A percentile compares a stretch with the other conserved stretches of the same genome.
Conservation (phyloP, 2,888 invertebrate genomes). For the Ophion ellenae region DNA sequence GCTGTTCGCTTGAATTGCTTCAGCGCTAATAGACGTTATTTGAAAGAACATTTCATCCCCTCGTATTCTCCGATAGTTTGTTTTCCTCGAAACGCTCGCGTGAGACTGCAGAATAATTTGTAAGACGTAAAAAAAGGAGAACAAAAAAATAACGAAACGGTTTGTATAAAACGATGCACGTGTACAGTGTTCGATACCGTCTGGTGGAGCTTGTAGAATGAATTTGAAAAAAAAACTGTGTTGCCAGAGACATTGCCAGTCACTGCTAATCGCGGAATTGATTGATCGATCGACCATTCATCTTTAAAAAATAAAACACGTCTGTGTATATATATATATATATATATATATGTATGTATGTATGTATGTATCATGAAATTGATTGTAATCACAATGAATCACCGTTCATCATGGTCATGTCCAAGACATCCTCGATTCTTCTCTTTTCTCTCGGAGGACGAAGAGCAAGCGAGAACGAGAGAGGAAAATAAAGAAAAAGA, state of each 20-base stretch:
- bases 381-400: conserved; percentile 47
- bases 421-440: conserved; percentile 6
- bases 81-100: conserved; percentile 20
- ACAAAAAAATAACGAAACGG: background rate
- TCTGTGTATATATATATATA: background rate
- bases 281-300: conserved; percentile 40
- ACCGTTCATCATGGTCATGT: conserved; percentile 30
- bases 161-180: background rate
- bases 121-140: background rate
- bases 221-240: background rate
- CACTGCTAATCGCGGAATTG: conserved; percentile 19
- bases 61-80: conserved; percentile 1
- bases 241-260: conserved; percentile 20
- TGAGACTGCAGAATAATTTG: conserved; percentile 9
- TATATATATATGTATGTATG: conserved; percentile 8
- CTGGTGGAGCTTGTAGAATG: background rate
- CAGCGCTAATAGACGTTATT: conserved; percentile 11
- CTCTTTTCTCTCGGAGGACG: conserved; percentile 9
- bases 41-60: conserved; percentile 31
- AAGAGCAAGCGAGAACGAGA: conserved; percentile 2
- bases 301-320: conserved; percentile 15
- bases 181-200: background rate
- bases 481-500: conserved; percentile 22
- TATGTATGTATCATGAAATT: conserved; percentile 37
- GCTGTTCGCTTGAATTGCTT: background rate